Conservation (phyloP, 2,888 invertebrate genomes). For the Lasioglossum morio region DNA sequence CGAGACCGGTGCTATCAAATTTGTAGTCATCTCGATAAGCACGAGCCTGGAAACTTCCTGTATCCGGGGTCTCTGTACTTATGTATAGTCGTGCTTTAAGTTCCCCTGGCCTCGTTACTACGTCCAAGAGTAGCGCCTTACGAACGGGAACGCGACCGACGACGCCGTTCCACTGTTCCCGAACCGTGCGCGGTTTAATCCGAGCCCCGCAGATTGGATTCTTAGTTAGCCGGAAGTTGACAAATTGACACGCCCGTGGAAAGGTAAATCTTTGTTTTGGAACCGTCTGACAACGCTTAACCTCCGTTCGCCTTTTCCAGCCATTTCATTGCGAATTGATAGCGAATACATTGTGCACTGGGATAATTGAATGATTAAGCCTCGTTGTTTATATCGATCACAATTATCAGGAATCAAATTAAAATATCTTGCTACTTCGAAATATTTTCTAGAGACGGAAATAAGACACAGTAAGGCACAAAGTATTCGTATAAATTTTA, state of each 20-base stretch:
- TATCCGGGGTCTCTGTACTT: not conserved
- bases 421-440: no score
- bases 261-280: not conserved
- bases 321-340: no score
- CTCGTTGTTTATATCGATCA: no score
- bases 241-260: not conserved
- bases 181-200: not conserved
- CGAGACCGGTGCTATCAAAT: constrained; percentile 1
- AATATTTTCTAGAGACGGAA: no score
- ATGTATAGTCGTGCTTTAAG: not conserved
- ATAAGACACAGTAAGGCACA: no score
- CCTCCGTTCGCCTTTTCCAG: no score
- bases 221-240: not conserved
- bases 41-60: constrained; percentile 22
- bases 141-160: not conserved
- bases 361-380: no score
- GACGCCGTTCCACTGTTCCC: not conserved
- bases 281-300: no score
- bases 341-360: no score
- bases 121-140: not conserved
- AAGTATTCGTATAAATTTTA: no score
- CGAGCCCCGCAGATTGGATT: not conserved
- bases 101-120: not conserved
- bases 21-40: constrained; percentile 30
- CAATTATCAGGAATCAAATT: no score